Percentiles rank a stretch among this genome's conserved stretches.
phyloP scores from a whole-genome alignment of 2,888 invertebrate species.

The Cepaea hortensis region DNA sequence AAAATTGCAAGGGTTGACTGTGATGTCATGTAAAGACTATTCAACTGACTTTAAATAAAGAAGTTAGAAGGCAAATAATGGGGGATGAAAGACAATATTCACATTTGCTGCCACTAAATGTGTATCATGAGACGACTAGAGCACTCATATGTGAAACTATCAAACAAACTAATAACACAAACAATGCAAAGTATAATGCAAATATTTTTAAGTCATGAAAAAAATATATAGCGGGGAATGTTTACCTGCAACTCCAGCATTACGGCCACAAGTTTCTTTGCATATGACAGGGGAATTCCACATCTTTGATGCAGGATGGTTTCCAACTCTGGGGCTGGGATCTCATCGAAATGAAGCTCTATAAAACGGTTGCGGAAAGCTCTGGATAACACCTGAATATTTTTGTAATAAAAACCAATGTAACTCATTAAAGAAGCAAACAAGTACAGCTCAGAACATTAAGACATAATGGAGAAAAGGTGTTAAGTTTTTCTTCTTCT shows the following conservation, averaged over 20 bases:
- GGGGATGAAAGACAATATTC: too few relatives aligned
- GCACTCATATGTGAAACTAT: too few relatives aligned
- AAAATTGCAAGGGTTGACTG: too few relatives aligned
- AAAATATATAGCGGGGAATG: neutral
- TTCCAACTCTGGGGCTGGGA: constrained; percentile 90
- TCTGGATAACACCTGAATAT: constrained; percentile 84
- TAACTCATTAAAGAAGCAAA: neutral
- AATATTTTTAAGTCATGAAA: too few relatives aligned
- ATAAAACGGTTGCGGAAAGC: constrained; percentile 98
- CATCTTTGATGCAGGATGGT: constrained; percentile 92
- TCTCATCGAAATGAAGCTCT: constrained; percentile 96
- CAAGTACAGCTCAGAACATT: neutral
- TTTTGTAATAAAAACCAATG: neutral
- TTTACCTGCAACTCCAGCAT: constrained; percentile 92
- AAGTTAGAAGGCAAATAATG: too few relatives aligned
- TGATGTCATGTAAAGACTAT: too few relatives aligned
- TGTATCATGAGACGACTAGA: too few relatives aligned
- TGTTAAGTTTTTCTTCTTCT: neutral
- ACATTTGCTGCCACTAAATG: too few relatives aligned
- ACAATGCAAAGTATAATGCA: too few relatives aligned
- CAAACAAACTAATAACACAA: too few relatives aligned
- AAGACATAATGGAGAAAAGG: neutral
- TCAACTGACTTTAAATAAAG: too few relatives aligned
- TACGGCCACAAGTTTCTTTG: constrained; percentile 91
- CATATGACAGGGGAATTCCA: constrained; percentile 89